Base-by-base conservation (phyloP, 2,888 invertebrate species). In the Drosophila niveifrons region DNA sequence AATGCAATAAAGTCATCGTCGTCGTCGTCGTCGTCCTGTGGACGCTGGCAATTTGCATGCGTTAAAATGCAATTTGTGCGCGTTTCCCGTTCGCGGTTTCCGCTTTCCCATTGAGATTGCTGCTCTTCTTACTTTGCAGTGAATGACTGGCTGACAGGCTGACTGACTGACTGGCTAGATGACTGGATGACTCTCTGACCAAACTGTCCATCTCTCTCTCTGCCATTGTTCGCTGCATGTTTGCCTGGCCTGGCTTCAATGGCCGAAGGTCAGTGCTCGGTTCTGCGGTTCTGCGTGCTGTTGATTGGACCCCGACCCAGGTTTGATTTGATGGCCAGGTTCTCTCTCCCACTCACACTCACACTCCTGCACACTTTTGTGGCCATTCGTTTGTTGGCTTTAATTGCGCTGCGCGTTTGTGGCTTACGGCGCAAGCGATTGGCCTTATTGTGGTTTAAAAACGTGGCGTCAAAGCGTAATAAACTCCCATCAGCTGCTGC, bases 41-140 rank as follows among this genome's bases (percentile, higher is more conserved):
- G 59, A 78, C 75, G 58, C 78, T 50, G 69, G 78, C 85, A 90
- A 86, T 86, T 90, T 86, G 89, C 89, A 86, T 86, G 85, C 88
- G 90, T 90, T 85, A 88, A 88, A 86, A 87, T 84, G 87, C 84
- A 90, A 90, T 90, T 86, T 86, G 89, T 78, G 78, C 78, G 74
- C 70, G 75, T 75, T 83, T 87, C 78, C 83, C 66, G 90, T 59
- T 50, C 62, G 77, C 77, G 78, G 78, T 80, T 67, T 48, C 31
- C 65, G 31, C 29, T 57, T 58, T 29, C 29, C 48, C 36, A 69
- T 51, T 61, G 81, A 77, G 89, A 62, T 41, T 46, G 55, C 36
- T 15, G 34, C 48, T 51, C 29, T 23, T 17, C 29, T 31, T 18
- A 41, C 31, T 51, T 41, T 8, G n/a, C 9, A 28, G n/a, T 3